phyloP scores from a whole-genome alignment of 2,888 invertebrate species.

The Megalurothrips usitatus region DNA sequence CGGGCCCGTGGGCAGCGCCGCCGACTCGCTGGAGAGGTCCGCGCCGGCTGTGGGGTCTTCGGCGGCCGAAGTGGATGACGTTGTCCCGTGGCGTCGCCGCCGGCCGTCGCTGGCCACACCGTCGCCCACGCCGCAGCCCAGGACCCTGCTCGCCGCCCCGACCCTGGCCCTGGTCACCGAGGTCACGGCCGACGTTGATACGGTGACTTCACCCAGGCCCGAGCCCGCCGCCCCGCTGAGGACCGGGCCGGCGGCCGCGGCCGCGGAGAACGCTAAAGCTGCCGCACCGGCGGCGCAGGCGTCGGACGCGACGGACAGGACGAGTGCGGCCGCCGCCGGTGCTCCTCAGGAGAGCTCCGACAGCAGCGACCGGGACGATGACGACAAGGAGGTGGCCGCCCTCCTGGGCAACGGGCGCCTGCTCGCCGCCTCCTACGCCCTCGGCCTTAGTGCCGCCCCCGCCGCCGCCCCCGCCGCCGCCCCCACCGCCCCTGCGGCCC shows the following conservation, averaged over 20 bases:
- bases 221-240: too few species aligned
- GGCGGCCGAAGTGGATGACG: not conserved
- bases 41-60: not conserved
- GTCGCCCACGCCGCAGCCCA: slow-evolving; percentile 29
- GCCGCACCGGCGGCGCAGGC: too few species aligned
- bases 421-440: not conserved
- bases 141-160: slow-evolving; percentile 22
- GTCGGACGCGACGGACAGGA: too few species aligned
- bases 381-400: slow-evolving; percentile 38
- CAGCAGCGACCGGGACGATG: slow-evolving; percentile 43
- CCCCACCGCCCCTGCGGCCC: not conserved
- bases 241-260: too few species aligned
- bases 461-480: not conserved
- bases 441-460: not conserved
- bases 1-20: not conserved
- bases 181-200: not conserved
- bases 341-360: slow-evolving; percentile 45
- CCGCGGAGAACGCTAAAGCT: too few species aligned
- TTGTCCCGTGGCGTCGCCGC: slow-evolving; percentile 13
- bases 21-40: not conserved
- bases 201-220: not conserved
- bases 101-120: slow-evolving; percentile 28
- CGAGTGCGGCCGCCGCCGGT: slow-evolving; percentile 35
- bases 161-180: not conserved
- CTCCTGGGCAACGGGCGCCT: not conserved